phyloP scores from a whole-genome alignment of 2,113 vertebrate genomes.

The Archocentrus centrarchus region DNA sequence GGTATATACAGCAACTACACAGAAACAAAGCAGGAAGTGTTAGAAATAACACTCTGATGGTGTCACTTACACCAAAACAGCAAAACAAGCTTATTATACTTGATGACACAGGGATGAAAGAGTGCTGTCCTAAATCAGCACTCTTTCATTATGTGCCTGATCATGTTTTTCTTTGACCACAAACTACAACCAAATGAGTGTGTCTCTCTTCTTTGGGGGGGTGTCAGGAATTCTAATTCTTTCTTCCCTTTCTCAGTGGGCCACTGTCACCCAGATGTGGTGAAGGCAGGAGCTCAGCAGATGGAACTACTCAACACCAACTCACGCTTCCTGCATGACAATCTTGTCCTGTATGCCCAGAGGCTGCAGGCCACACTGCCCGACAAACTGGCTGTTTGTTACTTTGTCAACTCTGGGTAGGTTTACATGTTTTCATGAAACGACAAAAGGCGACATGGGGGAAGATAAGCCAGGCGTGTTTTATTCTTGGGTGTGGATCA shows the following conservation, averaged over 20 bases:
- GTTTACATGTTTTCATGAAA: conserved; percentile 26
- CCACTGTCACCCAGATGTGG: conserved; percentile 93
- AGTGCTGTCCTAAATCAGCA: background rate
- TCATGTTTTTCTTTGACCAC: background rate
- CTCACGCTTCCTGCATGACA: conserved; percentile 95
- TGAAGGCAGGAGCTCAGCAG: conserved; percentile 88
- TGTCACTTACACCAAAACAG: background rate
- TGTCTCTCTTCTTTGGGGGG: background rate
- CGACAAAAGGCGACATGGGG: background rate
- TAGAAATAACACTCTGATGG: background rate
- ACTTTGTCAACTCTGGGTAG: conserved; percentile 98
- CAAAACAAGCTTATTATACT: background rate
- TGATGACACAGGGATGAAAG: background rate
- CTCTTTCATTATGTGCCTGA: background rate
- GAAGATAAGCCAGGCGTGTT: background rate
- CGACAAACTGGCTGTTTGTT: conserved; percentile 90
- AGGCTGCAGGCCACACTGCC: conserved; percentile 90
- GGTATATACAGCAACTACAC: background rate
- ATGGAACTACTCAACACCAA: conserved; percentile 98
- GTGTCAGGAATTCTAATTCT: background rate
- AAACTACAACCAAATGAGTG: background rate
- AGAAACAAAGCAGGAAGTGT: background rate
- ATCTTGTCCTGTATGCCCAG: conserved; percentile 91
- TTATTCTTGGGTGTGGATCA: background rate
- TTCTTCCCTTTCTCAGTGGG: conserved; percentile 82